A percentile compares a stretch with the other conserved stretches of the same genome.
Conservation (phyloP, 2,797 vertebrate genomes). For the Ispidina picta region DNA sequence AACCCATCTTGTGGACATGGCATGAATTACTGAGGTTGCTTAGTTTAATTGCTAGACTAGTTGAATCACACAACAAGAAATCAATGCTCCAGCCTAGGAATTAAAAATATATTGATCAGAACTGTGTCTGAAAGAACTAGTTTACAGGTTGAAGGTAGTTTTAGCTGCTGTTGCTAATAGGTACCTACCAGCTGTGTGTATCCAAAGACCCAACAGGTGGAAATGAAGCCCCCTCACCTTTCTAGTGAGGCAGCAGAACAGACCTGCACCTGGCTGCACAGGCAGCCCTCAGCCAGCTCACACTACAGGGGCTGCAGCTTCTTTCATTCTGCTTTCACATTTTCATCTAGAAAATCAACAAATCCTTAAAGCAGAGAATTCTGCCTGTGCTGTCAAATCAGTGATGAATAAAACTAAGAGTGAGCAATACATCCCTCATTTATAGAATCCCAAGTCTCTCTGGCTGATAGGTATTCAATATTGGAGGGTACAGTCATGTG, state of each 20-base stretch:
- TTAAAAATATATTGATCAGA: background rate
- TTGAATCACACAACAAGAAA: background rate
- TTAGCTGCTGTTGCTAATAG: background rate
- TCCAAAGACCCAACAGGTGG: background rate
- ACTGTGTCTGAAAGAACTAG: background rate
- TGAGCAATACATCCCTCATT: background rate
- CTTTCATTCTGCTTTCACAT: background rate
- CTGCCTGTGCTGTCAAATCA: background rate
- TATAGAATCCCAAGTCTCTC: background rate
- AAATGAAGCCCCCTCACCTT: background rate
- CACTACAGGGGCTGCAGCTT: background rate
- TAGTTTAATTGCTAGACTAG: background rate
- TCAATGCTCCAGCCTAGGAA: background rate
- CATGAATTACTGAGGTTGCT: background rate
- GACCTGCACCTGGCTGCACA: background rate
- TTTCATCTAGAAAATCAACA: background rate
- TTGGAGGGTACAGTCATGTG: background rate
- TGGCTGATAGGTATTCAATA: background rate
- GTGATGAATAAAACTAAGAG: background rate
- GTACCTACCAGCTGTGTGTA: background rate
- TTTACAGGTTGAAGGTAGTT: background rate
- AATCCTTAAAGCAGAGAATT: background rate
- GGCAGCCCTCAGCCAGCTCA: background rate
- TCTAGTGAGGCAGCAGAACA: background rate
- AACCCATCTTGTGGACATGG: background rate